Evolutionary conservation across 2,797 vertebrate genomes (phyloP).

Genomic region (Darevskia mixta): DNA sequence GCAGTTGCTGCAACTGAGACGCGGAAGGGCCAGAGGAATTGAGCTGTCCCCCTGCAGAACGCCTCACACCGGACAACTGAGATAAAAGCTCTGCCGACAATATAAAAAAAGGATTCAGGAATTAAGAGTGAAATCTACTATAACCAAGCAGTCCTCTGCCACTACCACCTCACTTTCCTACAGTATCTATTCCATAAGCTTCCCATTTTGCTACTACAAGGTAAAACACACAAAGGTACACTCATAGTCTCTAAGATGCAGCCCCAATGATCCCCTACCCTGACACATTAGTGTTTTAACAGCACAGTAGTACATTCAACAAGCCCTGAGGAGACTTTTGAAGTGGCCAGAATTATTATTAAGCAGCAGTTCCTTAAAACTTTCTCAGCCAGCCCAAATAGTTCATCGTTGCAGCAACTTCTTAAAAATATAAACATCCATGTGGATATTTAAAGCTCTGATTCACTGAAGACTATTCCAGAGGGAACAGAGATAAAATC

Average conservation of each 20-base stretch:
- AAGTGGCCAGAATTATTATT: not conserved
- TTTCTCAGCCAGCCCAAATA: not conserved
- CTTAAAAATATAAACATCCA: not conserved
- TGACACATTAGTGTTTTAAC: not conserved
- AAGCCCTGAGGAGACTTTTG: not conserved
- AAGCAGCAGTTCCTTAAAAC: not conserved
- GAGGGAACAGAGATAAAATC: not conserved
- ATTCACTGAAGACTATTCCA: not conserved
- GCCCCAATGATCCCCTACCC: not conserved
- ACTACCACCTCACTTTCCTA: not conserved
- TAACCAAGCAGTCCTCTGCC: not conserved
- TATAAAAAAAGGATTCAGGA: constrained; percentile 21
- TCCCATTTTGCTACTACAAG: not conserved
- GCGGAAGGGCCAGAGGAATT: constrained; percentile 97
- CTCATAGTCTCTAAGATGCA: not conserved
- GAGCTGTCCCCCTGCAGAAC: constrained; percentile 95
- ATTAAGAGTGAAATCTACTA: not conserved
- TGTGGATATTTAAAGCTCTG: not conserved
- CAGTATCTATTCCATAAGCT: not conserved
- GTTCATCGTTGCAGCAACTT: not conserved
- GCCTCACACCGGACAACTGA: constrained; percentile 96
- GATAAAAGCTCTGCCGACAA: constrained; percentile 92
- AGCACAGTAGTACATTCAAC: not conserved
- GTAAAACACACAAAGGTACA: not conserved
- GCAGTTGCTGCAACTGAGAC: constrained; percentile 97